Evolutionary conservation across 2,888 invertebrate genomes (phyloP).

Genomic region (Entomobrya proxima): DNA sequence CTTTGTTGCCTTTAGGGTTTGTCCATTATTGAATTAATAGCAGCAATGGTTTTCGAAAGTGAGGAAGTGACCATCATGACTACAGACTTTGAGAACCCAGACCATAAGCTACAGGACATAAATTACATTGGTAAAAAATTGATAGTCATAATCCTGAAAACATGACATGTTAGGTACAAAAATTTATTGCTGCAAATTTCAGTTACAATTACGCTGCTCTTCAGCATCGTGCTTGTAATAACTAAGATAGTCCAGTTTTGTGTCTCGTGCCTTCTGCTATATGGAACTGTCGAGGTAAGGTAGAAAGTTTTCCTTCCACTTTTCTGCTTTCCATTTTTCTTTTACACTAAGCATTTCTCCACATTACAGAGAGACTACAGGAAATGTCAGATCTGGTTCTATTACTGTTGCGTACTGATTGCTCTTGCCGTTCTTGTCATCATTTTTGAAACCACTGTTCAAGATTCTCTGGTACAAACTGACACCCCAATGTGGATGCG

Average conservation of each 20-base stretch:
- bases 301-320: neutral
- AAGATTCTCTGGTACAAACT: conserved; percentile 40
- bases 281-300: conserved; percentile 63
- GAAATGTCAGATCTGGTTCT: conserved; percentile 65
- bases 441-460: conserved; percentile 54
- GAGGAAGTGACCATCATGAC: conserved; percentile 62
- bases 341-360: neutral
- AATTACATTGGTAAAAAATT: conserved; percentile 68
- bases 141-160: neutral
- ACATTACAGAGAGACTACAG: conserved; percentile 53
- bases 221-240: conserved; percentile 64
- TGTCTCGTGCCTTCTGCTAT: conserved; percentile 55
- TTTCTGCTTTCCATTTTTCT: neutral
- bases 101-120: conserved; percentile 42
- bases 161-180: neutral
- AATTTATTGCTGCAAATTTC: too few species aligned
- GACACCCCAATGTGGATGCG: conserved; percentile 56
- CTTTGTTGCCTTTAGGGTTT: conserved; percentile 32
- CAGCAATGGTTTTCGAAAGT: conserved; percentile 67
- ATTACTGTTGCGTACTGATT: conserved; percentile 61
- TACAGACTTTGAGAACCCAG: conserved; percentile 45
- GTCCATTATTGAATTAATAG: conserved; percentile 60
- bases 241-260: conserved; percentile 59
- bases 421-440: conserved; percentile 59
- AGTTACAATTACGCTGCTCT: conserved; percentile 67